These are phyloP conservation scores for Miniopterus natalensis DNA, from an alignment of 2,113 vertebrate genomes.

Conservation along the genomic window DNA sequence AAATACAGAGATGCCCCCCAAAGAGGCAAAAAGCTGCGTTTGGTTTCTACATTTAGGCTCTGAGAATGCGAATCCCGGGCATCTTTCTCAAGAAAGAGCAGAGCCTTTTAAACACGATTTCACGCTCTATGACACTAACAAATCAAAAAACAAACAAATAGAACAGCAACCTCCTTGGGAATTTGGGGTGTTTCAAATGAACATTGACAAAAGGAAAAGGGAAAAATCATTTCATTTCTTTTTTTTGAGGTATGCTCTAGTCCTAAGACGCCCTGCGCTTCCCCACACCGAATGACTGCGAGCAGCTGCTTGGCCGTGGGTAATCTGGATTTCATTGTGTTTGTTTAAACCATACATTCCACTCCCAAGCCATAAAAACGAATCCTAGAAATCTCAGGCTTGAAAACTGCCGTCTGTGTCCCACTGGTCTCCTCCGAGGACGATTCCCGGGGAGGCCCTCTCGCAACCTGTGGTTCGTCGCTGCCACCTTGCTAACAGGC, in stretches of 20 bases:
- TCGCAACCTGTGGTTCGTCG: not conserved
- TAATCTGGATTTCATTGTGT: conserved; percentile 80
- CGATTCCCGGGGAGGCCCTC: conserved; percentile 40
- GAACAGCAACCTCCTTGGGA: conserved; percentile 34
- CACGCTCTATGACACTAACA: conserved; percentile 49
- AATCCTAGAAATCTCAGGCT: conserved; percentile 65
- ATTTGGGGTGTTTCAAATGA: conserved; percentile 32
- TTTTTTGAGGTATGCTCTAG: not conserved
- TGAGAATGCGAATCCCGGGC: not conserved
- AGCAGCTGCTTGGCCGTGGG: conserved; percentile 67
- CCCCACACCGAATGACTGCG: conserved; percentile 43
- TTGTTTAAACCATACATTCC: conserved; percentile 77
- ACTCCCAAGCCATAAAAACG: conserved; percentile 69
- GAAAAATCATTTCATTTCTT: not conserved
- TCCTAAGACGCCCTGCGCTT: not conserved
- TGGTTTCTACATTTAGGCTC: not conserved
- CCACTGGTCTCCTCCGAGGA: conserved; percentile 1
- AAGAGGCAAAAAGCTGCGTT: not conserved
- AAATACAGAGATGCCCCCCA: not conserved
- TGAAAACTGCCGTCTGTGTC: not conserved
- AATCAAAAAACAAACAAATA: conserved; percentile 64
- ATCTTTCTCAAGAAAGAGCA: conserved; percentile 39
- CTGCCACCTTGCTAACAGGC: not conserved
- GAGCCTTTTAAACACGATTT: conserved; percentile 62
- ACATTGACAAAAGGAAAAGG: conserved; percentile 11